These are phyloP conservation scores for Orthonyx spaldingii DNA, from an alignment of 2,113 vertebrate species.

Conservation along the genomic window DNA sequence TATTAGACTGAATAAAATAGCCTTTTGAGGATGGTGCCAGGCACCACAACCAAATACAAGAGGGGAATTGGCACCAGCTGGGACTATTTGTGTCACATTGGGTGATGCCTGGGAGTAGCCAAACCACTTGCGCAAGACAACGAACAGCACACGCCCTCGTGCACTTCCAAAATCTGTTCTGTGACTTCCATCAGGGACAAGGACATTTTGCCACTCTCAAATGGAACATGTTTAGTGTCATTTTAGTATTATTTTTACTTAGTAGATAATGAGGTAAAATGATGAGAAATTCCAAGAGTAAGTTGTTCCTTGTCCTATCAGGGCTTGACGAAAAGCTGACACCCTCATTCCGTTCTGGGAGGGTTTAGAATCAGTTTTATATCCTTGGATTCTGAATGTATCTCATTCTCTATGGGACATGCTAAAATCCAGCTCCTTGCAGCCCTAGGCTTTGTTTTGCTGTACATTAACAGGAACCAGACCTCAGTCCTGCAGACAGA, in stretches of 20 bases:
- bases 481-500: not conserved
- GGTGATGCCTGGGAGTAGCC: not conserved
- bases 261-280: not conserved
- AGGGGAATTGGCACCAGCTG: not conserved
- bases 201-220: not conserved
- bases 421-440: not conserved
- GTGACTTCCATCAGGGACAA: not conserved
- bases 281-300: not conserved
- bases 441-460: not conserved
- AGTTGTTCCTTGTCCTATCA: not conserved
- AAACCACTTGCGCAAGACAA: not conserved
- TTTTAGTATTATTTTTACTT: not conserved
- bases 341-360: not conserved
- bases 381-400: not conserved
- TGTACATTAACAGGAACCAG: not conserved
- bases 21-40: not conserved
- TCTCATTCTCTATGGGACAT: not conserved
- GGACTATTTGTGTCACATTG: not conserved
- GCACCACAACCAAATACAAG: not conserved
- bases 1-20: not conserved
- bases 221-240: not conserved
- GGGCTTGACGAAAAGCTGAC: not conserved
- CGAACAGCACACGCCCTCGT: rapidly evolving
- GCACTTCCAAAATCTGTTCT: not conserved
- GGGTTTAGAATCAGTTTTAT: not conserved